A percentile compares a stretch with the other conserved stretches of the same genome.
phyloP scores from a whole-genome alignment of 2,113 vertebrate genomes.

The Toxostoma redivivum region DNA sequence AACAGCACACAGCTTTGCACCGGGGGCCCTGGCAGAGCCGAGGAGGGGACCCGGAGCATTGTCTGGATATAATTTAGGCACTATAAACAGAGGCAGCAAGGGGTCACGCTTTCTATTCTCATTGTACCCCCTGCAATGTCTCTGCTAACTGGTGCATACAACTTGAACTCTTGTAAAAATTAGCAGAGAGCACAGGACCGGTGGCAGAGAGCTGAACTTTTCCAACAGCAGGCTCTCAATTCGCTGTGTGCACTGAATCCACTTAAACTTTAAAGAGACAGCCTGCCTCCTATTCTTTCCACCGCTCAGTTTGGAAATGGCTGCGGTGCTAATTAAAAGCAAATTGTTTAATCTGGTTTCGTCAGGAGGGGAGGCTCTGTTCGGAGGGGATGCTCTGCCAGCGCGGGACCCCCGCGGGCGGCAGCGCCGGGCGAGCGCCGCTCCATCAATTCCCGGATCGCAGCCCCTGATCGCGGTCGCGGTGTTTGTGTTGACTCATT shows the following conservation, averaged over 20 bases:
- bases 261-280: slow-evolving; percentile 48
- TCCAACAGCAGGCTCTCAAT: slow-evolving; percentile 35
- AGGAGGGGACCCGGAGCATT: background rate
- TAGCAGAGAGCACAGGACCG: background rate
- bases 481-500: background rate
- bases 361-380: slow-evolving; percentile 20
- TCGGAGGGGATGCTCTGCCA: background rate
- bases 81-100: slow-evolving; percentile 26
- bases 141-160: slow-evolving; percentile 23
- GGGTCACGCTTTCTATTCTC: background rate
- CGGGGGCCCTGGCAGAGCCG: background rate
- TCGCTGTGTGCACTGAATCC: background rate
- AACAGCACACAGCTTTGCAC: background rate
- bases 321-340: slow-evolving; percentile 69
- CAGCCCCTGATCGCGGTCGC: too few relatives aligned
- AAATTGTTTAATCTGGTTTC: slow-evolving; percentile 63
- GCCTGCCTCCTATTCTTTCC: background rate
- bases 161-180: slow-evolving; percentile 31
- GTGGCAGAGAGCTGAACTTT: slow-evolving; percentile 29
- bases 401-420: background rate
- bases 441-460: background rate
- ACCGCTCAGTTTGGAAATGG: slow-evolving; percentile 20
- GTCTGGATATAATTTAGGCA: slow-evolving; percentile 26
- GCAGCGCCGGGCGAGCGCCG: background rate
- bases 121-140: background rate